Base-by-base conservation (phyloP, 2,797 vertebrate genomes). In the Rhyacichthys aspro region DNA sequence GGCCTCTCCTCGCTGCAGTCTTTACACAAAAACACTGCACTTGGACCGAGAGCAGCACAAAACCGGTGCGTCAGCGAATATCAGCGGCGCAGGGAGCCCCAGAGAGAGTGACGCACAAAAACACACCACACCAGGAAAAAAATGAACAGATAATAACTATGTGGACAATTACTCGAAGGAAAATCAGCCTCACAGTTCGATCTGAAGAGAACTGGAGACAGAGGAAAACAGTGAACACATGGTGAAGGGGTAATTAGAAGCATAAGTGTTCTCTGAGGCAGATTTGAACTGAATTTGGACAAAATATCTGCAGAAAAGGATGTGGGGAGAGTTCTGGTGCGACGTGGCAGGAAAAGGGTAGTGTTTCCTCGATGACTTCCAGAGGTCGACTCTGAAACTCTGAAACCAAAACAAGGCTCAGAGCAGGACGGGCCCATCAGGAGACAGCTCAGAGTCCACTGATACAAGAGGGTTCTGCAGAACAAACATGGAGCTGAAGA, bases 321-420 rank as follows among this genome's bases (percentile, higher is more conserved):
- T 5, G 34, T 49, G 38, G 12, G 72, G 55, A 23, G 38, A 55
- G 43, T 42, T 70, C 14, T 59, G 50, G 33, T 41, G 71, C 62
- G 41, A 85, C 68, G 74, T 84, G 80, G 83, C 76, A 86, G 72
- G 69, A 72, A 45, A 48, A 45, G 67, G 64, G 8, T 56, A 64
- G 19, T 1, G 23, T 83, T 82, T 86, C 64, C 74, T 76, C 34
- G 28, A 65, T 11, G 54, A 67, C 68, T 67, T 84, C 77, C 78
- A 74, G 65, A 70, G 57, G 36, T n/a, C n/a, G n/a, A n/a, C n/a
- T n/a, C 53, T 60, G 57, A 64, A 67, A n/a, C n/a, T n/a, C 49
- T 17, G 42, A 73, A 78, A 81, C 54, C 62, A 71, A 74, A 84
- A 74, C 71, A 78, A 44, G 5, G n/a, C 43, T 77, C 76, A 72